These are phyloP conservation scores for Eumacrocentrus americanus DNA, from an alignment of 2,888 invertebrate genomes.

Conservation along the genomic window DNA sequence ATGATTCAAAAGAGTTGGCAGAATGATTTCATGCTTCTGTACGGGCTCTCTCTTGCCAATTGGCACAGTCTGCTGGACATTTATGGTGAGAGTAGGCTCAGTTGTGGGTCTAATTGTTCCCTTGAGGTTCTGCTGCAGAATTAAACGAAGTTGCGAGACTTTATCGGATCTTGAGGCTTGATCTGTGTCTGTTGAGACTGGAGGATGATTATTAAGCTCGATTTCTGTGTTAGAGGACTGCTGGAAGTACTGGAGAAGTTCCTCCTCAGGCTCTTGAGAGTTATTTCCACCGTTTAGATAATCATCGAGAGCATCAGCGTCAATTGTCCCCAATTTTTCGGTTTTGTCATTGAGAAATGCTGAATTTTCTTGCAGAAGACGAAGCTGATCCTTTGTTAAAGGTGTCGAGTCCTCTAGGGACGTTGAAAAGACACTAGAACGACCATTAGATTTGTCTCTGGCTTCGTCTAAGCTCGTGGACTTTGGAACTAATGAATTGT, in stretches of 20 bases:
- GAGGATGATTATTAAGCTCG: conserved; percentile 39
- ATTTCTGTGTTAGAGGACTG: conserved; percentile 62
- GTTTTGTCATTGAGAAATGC: conserved; percentile 36
- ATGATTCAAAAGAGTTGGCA: conserved; percentile 56
- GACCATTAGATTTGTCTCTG: conserved; percentile 4
- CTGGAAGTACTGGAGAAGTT: conserved; percentile 82
- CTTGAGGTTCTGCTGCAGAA: conserved; percentile 72
- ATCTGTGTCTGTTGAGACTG: conserved; percentile 40
- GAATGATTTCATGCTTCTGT: conserved; percentile 52
- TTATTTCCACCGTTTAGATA: conserved; percentile 78
- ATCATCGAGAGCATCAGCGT: conserved; percentile 81
- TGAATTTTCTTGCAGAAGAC: conserved; percentile 44
- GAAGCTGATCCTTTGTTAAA: conserved; percentile 43
- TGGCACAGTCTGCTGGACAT: conserved; percentile 22
- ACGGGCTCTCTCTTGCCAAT: conserved; percentile 29
- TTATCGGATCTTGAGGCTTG: conserved; percentile 66
- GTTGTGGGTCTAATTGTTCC: conserved; percentile 52
- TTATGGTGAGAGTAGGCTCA: conserved; percentile 20
- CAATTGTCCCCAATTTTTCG: conserved; percentile 73
- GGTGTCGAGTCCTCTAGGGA: neutral
- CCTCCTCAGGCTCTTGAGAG: conserved; percentile 83
- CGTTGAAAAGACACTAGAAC: conserved; percentile 27
- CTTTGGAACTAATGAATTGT: conserved; percentile 3
- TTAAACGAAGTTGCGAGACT: conserved; percentile 75
- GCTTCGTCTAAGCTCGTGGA: no score